Evolutionary conservation across 2,888 invertebrate species (phyloP), one percentile per base, ranked within the genome.

Genomic region (Lasioglossum marginatum): DNA sequence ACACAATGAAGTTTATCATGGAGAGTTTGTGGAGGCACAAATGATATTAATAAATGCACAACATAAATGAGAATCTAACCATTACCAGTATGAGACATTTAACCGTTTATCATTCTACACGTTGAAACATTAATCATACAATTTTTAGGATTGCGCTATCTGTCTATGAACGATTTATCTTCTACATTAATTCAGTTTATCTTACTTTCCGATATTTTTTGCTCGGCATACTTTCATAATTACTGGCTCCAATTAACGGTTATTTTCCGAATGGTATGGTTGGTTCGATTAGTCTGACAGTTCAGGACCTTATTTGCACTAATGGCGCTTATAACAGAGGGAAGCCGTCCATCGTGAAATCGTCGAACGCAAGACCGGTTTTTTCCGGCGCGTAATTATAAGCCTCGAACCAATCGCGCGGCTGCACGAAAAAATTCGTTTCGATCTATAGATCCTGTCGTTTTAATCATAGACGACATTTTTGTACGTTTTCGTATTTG

Each of bases 311-410:
- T 90, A 90, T 90, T 90, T 91, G 86, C 90, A 86, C 88, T 90
- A 90, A 90, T 90, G 89, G 90, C 89, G 82, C 80, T 80, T 82
- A 75, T 81, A 83, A 45, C 82, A 43, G 82, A 78, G 77, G 63
- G 79, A 85, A 87, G 87, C 83, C 88, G 89, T 83, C 84, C 87
- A 87, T 89, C 88, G 85, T 87, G 85, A 90, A 89, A 87, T 85
- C 88, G 81, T 71, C 79, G 85, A 79, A 57, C 86, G 80, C 86
- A 40, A 73, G 91, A 91, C 92, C 91, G 92, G 91, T 92, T 91
- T 83, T 88, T 86, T 88, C 31, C 16, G 74, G 43, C 81, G 73
- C 88, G 91, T 91, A 91, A 92, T 91, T 91, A 91, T 82, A 89
- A 92, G 91, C 85, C 86, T 86, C 84, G 85, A 87, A 86, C 88